These are phyloP conservation scores for Girardinus metallicus DNA, from an alignment of 2,797 vertebrate species.

Conservation along the genomic window DNA sequence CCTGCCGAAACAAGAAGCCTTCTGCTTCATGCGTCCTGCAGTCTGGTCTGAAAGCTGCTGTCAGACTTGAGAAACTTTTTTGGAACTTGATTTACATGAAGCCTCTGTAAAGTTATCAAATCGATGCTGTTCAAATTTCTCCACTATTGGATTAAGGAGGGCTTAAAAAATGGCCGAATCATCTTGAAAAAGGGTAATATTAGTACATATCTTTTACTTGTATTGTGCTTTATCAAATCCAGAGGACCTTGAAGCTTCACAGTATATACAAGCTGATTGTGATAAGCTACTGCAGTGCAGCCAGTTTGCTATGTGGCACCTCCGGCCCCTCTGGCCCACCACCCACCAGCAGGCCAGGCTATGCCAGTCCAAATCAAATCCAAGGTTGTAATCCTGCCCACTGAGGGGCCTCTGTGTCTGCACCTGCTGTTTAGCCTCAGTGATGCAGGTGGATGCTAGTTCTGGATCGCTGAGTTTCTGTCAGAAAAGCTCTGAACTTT, in stretches of 20 bases:
- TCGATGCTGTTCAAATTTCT: not conserved
- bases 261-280: too few relatives aligned
- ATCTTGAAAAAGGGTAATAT: not conserved
- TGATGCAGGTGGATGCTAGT: not conserved
- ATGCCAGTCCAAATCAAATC: not conserved
- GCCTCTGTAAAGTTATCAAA: not conserved
- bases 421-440: not conserved
- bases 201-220: too few relatives aligned
- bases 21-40: not conserved
- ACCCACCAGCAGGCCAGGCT: too few relatives aligned
- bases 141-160: not conserved
- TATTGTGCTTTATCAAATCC: too few relatives aligned
- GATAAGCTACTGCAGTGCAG: too few relatives aligned
- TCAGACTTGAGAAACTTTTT: not conserved
- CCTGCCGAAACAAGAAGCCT: slow-evolving; percentile 53
- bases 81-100: not conserved
- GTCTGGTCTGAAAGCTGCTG: not conserved
- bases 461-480: not conserved
- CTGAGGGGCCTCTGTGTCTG: not conserved
- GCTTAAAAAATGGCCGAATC: not conserved
- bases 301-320: too few relatives aligned
- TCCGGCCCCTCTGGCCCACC: too few relatives aligned
- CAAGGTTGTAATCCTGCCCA: not conserved
- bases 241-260: too few relatives aligned
- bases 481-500: not conserved